Evolutionary conservation across 2,888 invertebrate genomes (phyloP).

Genomic region (Pogonocherus hispidulus): DNA sequence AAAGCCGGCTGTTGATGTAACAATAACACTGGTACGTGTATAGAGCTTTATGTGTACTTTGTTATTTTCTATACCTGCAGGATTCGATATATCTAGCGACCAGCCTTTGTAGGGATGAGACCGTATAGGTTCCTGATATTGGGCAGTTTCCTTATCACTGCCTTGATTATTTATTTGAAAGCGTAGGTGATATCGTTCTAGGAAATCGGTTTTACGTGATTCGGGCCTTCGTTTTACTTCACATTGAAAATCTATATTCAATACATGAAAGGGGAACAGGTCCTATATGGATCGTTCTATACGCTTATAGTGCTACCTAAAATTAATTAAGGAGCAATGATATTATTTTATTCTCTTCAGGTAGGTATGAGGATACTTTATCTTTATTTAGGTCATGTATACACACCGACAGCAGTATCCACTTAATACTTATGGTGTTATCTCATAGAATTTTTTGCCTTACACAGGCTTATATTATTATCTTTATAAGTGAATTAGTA

Average conservation of each 20-base stretch:
- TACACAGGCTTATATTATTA: no score
- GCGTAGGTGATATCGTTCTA: slow-evolving; percentile 7
- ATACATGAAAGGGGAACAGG: neutral
- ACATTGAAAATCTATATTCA: neutral
- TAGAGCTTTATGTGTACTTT: slow-evolving; percentile 42
- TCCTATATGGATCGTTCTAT: no score
- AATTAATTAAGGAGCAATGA: no score
- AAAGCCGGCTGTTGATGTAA: slow-evolving; percentile 39
- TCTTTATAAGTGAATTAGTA: no score
- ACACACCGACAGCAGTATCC: no score
- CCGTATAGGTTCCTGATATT: slow-evolving; percentile 13
- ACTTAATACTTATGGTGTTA: no score
- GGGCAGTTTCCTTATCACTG: slow-evolving; percentile 1
- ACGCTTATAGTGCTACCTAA: no score
- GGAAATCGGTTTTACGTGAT: slow-evolving; percentile 9
- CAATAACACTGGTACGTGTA: slow-evolving; percentile 42
- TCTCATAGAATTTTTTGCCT: no score
- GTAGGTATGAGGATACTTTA: no score
- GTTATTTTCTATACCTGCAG: slow-evolving; percentile 40
- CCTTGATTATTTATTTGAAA: slow-evolving; percentile 16
- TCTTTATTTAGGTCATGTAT: no score
- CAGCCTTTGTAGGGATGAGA: neutral
- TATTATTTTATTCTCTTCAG: no score
- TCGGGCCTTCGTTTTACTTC: neutral
- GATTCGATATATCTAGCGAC: slow-evolving; percentile 1